A percentile compares a stretch with the other conserved stretches of the same genome.
phyloP scores from a whole-genome alignment of 2,797 vertebrate species.

The Sternotherus odoratus region DNA sequence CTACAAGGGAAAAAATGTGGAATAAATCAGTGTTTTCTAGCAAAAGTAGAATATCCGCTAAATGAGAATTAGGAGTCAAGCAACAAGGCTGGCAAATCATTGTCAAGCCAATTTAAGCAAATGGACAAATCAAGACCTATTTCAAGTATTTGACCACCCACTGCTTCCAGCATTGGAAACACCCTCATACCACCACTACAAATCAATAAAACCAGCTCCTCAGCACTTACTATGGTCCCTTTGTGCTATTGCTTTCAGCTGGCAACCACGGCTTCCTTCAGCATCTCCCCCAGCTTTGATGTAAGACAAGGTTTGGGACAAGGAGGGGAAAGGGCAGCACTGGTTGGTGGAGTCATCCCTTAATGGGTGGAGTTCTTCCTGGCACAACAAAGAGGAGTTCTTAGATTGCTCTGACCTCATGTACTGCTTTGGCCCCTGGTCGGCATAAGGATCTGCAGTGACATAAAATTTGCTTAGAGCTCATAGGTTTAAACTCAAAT shows the following conservation, averaged over 20 bases:
- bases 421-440: background rate
- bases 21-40: background rate
- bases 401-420: background rate
- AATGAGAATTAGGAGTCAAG: background rate
- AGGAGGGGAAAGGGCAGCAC: background rate
- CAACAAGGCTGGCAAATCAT: background rate
- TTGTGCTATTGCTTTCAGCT: background rate
- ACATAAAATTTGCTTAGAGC: background rate
- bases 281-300: background rate
- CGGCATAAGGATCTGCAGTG: background rate
- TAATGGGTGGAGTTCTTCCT: background rate
- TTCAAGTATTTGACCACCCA: background rate
- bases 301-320: background rate
- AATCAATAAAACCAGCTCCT: slow-evolving; percentile 6
- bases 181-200: slow-evolving; percentile 6
- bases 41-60: background rate
- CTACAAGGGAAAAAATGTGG: background rate
- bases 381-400: background rate
- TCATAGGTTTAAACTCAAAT: background rate
- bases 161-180: background rate
- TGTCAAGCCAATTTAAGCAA: slow-evolving; percentile 18
- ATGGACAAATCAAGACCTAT: background rate
- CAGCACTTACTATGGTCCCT: background rate
- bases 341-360: background rate
- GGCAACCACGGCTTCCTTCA: background rate